Base-by-base conservation (phyloP, 1,140 invertebrate genomes). In the Hermetia illucens region DNA sequence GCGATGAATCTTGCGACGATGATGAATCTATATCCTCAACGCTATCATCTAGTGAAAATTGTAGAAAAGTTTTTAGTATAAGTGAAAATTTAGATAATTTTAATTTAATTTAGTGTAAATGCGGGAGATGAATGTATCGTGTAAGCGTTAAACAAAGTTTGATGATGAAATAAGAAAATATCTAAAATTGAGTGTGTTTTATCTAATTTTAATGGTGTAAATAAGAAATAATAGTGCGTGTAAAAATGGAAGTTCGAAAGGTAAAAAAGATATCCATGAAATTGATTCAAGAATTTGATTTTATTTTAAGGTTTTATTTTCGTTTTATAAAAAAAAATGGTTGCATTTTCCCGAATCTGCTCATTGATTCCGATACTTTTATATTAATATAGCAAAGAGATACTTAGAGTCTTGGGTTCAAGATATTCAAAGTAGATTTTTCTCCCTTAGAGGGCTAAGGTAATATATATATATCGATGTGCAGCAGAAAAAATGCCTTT, bases 1-100 rank as follows among this genome's bases (percentile, higher is more conserved):
- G 57, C 40, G 52, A 55, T 36, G 56, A 55, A 17, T 47, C 49
- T 22, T 53, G 50, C 18, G 53, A 58, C 45, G 52, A 55, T 27
- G 44, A 46, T 24, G 47, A 44, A 27, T 27, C 24, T 13, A 13
- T n/a, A n/a, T n/a, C n/a, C n/a, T n/a, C n/a, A n/a, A n/a, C n/a
- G n/a, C n/a, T n/a, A n/a, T n/a, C 24, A 8, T 27, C 8, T 13
- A 27, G 24, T 27, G 24, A 27, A 9, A 27, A 13, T 27, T 8
- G 8, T 8, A 27, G 13, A 13, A 27, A 27, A 27, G 24, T 27
- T 8, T 27, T 27, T 13, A 27, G 24, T 13, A 27, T 27, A 8
- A 27, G 24, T 27, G 24, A 27, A 13, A 27, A 27, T 27, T 27
- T 27, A 13, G 24, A 27, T 9, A 13, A 27, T 9, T 9, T 27